phyloP scores from a whole-genome alignment of 1,140 invertebrate genomes.

The Yoshiicerus persimilis region DNA sequence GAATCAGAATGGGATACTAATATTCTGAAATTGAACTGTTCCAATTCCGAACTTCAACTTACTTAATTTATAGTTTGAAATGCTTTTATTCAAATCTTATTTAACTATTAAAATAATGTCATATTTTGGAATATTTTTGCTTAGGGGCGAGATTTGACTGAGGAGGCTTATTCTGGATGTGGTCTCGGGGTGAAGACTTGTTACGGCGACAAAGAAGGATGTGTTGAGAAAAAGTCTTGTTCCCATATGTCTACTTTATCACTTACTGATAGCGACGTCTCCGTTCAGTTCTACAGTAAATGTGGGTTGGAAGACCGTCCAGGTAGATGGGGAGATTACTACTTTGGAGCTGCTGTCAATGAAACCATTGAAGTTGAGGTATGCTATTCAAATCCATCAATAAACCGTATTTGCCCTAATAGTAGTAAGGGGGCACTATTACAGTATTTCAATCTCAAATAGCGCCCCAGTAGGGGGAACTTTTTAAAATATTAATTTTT shows the following conservation, averaged over 20 bases:
- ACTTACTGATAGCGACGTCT: not conserved
- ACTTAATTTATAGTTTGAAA: too few relatives aligned
- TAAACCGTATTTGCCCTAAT: too few relatives aligned
- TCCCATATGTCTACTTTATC: not conserved
- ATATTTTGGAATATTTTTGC: not conserved
- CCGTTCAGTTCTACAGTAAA: not conserved
- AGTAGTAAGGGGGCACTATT: too few relatives aligned
- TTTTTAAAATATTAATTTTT: too few relatives aligned
- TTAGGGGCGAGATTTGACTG: not conserved
- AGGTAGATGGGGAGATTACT: not conserved
- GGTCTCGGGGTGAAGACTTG: not conserved
- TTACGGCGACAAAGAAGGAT: not conserved
- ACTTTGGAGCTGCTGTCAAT: not conserved
- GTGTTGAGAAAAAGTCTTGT: not conserved
- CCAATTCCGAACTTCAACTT: too few relatives aligned
- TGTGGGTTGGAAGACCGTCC: not conserved
- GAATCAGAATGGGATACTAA: too few relatives aligned
- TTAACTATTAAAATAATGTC: too few relatives aligned
- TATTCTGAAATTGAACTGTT: too few relatives aligned
- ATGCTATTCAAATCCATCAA: not conserved
- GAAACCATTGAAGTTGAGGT: not conserved
- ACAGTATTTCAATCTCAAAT: too few relatives aligned
- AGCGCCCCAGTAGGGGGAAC: too few relatives aligned
- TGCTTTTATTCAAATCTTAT: too few relatives aligned
- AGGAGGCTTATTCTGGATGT: not conserved